These are phyloP conservation scores for Heteropelma amictum DNA, from an alignment of 2,888 invertebrate species.

Conservation along the genomic window DNA sequence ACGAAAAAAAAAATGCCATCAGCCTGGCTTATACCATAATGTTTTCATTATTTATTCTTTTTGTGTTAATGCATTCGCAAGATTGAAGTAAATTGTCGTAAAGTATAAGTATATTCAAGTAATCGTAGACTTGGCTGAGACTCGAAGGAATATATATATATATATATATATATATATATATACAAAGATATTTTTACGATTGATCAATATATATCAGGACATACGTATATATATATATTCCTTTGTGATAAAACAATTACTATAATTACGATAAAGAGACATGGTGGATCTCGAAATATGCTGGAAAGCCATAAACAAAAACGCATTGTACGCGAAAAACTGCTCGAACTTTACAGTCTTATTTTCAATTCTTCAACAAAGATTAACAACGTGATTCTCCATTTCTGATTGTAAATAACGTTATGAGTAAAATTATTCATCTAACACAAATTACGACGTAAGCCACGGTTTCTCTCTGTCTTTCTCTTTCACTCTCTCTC, in stretches of 20 bases:
- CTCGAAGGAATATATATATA: constrained; percentile 41
- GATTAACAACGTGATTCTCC: neutral
- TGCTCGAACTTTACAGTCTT: constrained; percentile 35
- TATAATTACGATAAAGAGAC: constrained; percentile 40
- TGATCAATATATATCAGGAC: constrained; percentile 11
- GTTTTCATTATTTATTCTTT: constrained; percentile 74
- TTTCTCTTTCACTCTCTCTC: constrained; percentile 41
- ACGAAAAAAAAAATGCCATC: constrained; percentile 70
- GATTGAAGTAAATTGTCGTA: constrained; percentile 77
- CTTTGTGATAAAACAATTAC: constrained; percentile 19
- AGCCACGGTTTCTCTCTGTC: constrained; percentile 25
- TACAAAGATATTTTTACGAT: neutral
- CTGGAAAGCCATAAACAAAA: constrained; percentile 67
- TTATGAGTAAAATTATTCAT: constrained; percentile 4
- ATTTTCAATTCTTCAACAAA: constrained; percentile 8
- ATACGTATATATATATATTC: neutral
- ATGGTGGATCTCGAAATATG: constrained; percentile 76
- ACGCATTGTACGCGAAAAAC: constrained; percentile 41
- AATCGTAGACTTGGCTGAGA: constrained; percentile 75
- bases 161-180: constrained; percentile 23
- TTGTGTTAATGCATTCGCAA: constrained; percentile 77
- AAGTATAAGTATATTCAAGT: constrained; percentile 77
- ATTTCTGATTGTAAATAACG: constrained; percentile 3
- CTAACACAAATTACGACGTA: constrained; percentile 37
- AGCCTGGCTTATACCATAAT: constrained; percentile 76